phyloP scores from a whole-genome alignment of 2,113 vertebrate species.

The Prionailurus viverrinus region DNA sequence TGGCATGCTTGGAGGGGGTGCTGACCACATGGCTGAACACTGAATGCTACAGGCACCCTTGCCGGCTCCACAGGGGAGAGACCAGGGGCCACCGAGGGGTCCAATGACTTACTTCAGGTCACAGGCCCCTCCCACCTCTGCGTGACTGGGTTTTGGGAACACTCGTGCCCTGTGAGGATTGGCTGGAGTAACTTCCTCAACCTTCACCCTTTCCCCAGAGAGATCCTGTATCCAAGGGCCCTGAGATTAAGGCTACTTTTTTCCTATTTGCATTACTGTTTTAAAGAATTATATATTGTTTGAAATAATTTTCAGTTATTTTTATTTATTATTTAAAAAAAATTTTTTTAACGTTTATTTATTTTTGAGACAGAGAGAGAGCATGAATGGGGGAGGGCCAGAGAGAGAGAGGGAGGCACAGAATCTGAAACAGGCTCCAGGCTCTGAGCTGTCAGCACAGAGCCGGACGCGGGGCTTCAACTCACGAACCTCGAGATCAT shows the following conservation, averaged over 20 bases:
- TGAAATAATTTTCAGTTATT: not conserved
- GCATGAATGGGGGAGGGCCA: not conserved
- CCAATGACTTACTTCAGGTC: not conserved
- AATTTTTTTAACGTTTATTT: not conserved
- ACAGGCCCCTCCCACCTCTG: accelerated
- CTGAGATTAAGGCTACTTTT: not conserved
- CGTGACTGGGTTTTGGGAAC: accelerated
- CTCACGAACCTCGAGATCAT: not conserved
- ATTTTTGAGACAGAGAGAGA: not conserved
- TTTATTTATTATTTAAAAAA: not conserved
- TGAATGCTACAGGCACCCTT: accelerated
- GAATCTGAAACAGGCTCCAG: not conserved
- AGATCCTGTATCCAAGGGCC: not conserved
- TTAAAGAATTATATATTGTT: not conserved
- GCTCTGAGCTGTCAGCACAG: not conserved
- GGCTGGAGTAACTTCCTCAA: not conserved
- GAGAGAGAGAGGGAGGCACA: not conserved
- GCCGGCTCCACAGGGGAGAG: not conserved
- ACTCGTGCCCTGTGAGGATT: not conserved
- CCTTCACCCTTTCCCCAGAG: not conserved
- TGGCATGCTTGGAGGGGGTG: accelerated
- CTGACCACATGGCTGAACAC: too few species aligned
- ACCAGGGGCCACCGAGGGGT: not conserved
- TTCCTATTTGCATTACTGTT: not conserved
- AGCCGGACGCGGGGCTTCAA: accelerated